Conservation (phyloP, 2,113 vertebrate genomes). For the Oreochromis tanganicae region DNA sequence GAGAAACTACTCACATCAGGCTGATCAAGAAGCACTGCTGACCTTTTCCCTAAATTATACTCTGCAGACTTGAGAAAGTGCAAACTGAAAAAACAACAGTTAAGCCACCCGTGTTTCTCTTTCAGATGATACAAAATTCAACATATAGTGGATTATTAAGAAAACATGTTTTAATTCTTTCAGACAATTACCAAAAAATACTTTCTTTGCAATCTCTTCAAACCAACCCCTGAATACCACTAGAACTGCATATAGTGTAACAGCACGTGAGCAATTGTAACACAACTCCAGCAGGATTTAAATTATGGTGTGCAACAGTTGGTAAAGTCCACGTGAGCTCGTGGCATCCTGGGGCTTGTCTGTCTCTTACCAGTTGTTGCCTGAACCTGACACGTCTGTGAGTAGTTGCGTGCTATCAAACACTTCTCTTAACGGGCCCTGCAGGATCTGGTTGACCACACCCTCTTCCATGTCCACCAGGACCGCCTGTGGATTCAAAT, state of each 20-base stretch:
- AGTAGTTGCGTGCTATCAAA: slow-evolving; percentile 93
- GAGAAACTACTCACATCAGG: not conserved
- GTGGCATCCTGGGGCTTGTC: not conserved
- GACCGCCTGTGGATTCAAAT: slow-evolving; percentile 77
- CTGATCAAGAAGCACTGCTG: not conserved
- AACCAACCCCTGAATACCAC: not conserved
- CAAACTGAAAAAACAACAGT: not conserved
- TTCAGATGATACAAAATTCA: not conserved
- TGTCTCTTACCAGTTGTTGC: slow-evolving; percentile 93
- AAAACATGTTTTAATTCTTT: not conserved
- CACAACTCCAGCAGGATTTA: not conserved
- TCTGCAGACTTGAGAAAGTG: not conserved
- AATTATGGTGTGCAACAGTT: not conserved
- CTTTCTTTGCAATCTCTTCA: not conserved
- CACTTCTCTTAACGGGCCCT: slow-evolving; percentile 87
- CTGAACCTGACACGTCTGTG: slow-evolving; percentile 94
- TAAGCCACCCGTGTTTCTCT: not conserved
- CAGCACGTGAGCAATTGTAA: not conserved
- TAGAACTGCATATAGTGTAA: not conserved
- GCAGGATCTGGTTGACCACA: slow-evolving; percentile 90
- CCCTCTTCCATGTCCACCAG: slow-evolving; percentile 99
- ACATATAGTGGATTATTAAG: not conserved
- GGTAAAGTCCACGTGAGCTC: not conserved
- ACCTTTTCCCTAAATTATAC: not conserved
- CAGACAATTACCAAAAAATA: not conserved